A percentile compares a stretch with the other conserved stretches of the same genome.
Evolutionary conservation across 2,797 vertebrate genomes (phyloP).

Genomic region (Falco biarmicus): DNA sequence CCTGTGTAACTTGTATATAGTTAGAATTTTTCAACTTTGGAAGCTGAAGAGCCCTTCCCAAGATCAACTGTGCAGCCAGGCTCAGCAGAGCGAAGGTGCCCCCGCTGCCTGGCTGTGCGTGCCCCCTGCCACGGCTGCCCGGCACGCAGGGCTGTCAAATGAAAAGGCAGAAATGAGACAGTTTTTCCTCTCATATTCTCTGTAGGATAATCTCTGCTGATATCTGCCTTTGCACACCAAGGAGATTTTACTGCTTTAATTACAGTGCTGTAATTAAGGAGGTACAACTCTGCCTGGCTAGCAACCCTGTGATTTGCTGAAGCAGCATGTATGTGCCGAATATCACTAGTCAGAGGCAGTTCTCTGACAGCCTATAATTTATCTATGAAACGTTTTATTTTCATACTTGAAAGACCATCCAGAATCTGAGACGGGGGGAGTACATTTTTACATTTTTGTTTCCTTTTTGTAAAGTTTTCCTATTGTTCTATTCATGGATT

Average conservation of each 20-base stretch:
- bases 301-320: neutral
- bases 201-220: neutral
- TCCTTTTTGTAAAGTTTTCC: neutral
- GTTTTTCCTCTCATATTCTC: neutral
- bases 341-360: neutral
- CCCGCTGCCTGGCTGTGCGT: neutral
- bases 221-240: neutral
- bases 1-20: neutral
- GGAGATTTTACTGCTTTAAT: constrained; percentile 38
- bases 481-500: neutral
- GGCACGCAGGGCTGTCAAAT: neutral
- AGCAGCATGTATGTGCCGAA: neutral
- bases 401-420: neutral
- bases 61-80: neutral
- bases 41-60: neutral
- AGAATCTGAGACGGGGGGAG: neutral
- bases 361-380: constrained; percentile 13
- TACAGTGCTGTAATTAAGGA: constrained; percentile 28
- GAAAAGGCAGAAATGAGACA: neutral
- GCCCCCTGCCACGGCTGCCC: neutral
- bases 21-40: neutral
- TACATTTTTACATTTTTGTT: neutral
- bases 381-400: neutral
- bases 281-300: neutral
- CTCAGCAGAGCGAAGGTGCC: neutral